Conservation (phyloP, 2,888 invertebrate species). For the Chloromyia formosa region DNA sequence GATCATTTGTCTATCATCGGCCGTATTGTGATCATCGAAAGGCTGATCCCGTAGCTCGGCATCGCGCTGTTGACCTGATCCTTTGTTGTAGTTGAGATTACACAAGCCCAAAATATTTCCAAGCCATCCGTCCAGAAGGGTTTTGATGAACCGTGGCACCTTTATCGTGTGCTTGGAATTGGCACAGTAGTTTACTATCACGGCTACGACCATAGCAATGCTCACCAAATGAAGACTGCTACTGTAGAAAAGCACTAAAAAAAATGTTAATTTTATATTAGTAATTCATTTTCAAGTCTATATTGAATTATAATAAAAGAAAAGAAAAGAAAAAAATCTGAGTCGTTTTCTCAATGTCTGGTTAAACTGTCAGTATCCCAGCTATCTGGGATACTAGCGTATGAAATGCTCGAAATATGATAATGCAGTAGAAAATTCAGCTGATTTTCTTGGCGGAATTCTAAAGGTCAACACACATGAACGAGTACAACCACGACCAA, state of each 20-base stretch:
- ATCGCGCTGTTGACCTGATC: conserved; percentile 50
- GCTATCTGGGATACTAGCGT: no score
- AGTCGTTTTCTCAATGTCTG: neutral
- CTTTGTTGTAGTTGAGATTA: conserved; percentile 53
- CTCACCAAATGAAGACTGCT: conserved; percentile 65
- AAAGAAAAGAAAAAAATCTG: neutral
- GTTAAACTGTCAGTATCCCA: no score
- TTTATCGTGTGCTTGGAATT: conserved; percentile 45
- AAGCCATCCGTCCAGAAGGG: conserved; percentile 56
- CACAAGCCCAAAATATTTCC: conserved; percentile 54
- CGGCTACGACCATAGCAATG: conserved; percentile 67
- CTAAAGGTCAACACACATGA: no score
- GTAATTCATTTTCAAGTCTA: no score
- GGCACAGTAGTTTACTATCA: conserved; percentile 67
- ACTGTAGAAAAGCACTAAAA: conserved; percentile 69
- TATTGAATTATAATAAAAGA: no score
- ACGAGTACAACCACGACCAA: no score
- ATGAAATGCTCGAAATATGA: no score
- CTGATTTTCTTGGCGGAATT: no score
- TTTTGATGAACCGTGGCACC: conserved; percentile 63
- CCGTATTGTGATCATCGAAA: conserved; percentile 60
- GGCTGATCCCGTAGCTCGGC: conserved; percentile 64
- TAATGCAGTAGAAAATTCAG: no score
- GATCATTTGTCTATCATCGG: conserved; percentile 62
- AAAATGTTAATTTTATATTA: conserved; percentile 45